phyloP scores from a whole-genome alignment of 2,113 vertebrate species.

The Noturus placidus region DNA sequence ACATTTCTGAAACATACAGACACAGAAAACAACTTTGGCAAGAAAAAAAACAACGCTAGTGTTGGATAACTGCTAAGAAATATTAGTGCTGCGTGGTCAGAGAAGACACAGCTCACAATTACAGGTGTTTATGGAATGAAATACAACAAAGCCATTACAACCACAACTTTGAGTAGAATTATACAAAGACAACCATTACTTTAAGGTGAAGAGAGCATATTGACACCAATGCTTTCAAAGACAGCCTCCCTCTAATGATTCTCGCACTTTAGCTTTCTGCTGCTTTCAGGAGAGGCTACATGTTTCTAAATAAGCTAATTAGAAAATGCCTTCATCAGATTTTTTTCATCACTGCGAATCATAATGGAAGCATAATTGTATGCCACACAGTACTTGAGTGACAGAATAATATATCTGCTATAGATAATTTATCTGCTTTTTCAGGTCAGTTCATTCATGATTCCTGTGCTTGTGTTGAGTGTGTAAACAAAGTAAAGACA shows the following conservation, averaged over 20 bases:
- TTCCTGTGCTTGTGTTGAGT: neutral
- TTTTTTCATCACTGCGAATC: neutral
- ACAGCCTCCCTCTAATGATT: neutral
- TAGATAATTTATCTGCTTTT: neutral
- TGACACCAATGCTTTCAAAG: neutral
- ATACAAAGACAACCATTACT: neutral
- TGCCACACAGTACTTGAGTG: neutral
- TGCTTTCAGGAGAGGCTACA: neutral
- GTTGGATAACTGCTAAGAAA: constrained; percentile 10
- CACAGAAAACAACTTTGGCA: constrained; percentile 7
- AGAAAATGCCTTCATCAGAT: neutral
- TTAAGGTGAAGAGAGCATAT: constrained; percentile 7
- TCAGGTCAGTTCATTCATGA: neutral
- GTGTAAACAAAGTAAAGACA: neutral
- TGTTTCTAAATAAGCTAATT: neutral
- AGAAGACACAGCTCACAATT: constrained; percentile 14
- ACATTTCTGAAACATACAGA: constrained; percentile 77
- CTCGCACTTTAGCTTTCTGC: neutral
- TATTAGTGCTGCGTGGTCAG: constrained; percentile 1
- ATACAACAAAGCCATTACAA: neutral
- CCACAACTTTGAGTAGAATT: neutral
- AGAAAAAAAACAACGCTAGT: constrained; percentile 8
- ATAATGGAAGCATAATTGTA: neutral
- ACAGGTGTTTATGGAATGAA: constrained; percentile 18
- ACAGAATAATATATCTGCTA: neutral